phyloP scores from a whole-genome alignment of 37 sponge, comb jelly and placozoan genomes.

The Bolinopsis microptera region DNA sequence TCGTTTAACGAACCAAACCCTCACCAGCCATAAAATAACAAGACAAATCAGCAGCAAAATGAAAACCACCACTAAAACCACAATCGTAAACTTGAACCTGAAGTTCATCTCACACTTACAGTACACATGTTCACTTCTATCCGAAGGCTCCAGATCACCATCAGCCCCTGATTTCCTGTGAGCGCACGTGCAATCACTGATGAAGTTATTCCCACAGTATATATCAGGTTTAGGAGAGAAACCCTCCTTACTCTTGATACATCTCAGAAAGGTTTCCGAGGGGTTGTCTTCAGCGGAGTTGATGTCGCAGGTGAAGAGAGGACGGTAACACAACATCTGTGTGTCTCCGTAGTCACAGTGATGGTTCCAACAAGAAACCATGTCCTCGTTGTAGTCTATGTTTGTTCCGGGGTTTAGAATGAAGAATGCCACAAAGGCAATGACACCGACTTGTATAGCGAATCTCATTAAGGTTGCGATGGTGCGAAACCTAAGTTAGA shows the following conservation, averaged over 20 bases:
- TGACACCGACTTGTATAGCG: background rate
- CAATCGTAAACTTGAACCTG: background rate
- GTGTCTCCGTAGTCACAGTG: background rate
- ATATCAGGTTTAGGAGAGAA: background rate
- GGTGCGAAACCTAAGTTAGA: too few species aligned
- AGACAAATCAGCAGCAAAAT: background rate
- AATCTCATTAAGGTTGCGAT: too few species aligned
- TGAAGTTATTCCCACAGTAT: background rate
- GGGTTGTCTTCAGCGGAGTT: too few species aligned
- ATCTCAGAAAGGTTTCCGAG: too few species aligned
- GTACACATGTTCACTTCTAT: background rate
- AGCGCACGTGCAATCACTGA: background rate
- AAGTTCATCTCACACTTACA: background rate
- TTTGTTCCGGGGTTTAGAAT: background rate
- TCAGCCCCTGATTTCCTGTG: background rate
- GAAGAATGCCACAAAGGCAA: background rate
- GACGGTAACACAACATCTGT: background rate
- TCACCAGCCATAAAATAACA: background rate
- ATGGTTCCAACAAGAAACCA: background rate
- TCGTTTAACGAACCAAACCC: background rate
- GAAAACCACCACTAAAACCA: background rate
- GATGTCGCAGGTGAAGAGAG: background rate
- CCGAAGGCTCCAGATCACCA: background rate
- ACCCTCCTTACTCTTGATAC: background rate
- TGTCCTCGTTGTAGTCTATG: background rate